Conservation (phyloP, 2,797 vertebrate species). For the Hapalemur alaotrensis region DNA sequence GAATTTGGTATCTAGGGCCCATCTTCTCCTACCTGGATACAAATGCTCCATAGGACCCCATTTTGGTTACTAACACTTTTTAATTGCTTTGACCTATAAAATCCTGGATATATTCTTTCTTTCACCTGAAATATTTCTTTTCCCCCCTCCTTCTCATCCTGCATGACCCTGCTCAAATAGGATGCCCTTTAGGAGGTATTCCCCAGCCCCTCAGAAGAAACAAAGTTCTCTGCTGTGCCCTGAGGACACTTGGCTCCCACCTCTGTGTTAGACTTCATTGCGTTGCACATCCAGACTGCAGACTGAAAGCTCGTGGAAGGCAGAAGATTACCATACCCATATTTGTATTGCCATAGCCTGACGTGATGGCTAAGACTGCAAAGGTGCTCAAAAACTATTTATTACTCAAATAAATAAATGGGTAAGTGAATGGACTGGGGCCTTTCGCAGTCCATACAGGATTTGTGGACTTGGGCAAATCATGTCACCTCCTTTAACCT, state of each 20-base stretch:
- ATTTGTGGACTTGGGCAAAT: not conserved
- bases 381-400: not conserved
- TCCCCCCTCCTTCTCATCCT: not conserved
- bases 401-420: not conserved
- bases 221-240: not conserved
- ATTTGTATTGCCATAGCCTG: not conserved
- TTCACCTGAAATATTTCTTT: not conserved
- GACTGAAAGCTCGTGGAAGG: not conserved
- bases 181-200: not conserved
- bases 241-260: not conserved
- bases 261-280: not conserved
- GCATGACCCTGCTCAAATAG: not conserved
- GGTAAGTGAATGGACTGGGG: not conserved
- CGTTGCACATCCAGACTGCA: not conserved
- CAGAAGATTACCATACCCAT: not conserved
- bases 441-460: not conserved
- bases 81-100: not conserved
- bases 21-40: not conserved
- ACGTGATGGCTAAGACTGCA: not conserved
- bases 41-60: not conserved
- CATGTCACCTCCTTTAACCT: not conserved
- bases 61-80: not conserved
- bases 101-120: not conserved
- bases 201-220: not conserved
- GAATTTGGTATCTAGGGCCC: not conserved